These are phyloP conservation scores for Vanessa atalanta DNA, from an alignment of 1,140 invertebrate species.

Conservation along the genomic window DNA sequence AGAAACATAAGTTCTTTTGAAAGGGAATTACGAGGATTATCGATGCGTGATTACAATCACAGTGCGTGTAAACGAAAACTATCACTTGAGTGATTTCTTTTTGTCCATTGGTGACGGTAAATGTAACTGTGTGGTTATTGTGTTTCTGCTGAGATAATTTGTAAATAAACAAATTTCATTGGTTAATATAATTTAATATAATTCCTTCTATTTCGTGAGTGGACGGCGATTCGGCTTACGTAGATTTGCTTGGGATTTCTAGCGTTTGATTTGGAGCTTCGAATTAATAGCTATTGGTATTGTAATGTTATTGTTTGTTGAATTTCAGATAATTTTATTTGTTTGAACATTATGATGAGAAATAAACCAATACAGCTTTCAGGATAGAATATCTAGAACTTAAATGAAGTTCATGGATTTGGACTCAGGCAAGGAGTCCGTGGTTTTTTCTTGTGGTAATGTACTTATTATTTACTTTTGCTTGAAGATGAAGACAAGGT, in stretches of 20 bases:
- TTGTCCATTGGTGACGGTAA: background rate
- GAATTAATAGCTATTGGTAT: slow-evolving; percentile 1
- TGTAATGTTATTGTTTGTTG: background rate
- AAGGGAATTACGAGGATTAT: background rate
- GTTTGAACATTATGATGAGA: too few relatives aligned
- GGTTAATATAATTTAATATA: too few relatives aligned
- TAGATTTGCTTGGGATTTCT: background rate
- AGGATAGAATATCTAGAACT: too few relatives aligned
- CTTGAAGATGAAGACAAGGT: too few relatives aligned
- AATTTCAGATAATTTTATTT: background rate
- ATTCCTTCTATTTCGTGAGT: background rate
- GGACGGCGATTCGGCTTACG: background rate
- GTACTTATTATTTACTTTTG: too few relatives aligned
- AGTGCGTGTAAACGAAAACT: background rate
- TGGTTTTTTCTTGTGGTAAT: too few relatives aligned
- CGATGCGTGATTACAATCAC: background rate
- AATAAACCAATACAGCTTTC: too few relatives aligned
- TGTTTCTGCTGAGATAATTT: background rate
- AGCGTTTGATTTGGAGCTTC: background rate
- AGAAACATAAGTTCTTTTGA: background rate
- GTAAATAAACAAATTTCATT: too few relatives aligned
- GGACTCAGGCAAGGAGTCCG: too few relatives aligned
- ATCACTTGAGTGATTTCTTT: background rate
- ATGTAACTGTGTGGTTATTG: background rate
- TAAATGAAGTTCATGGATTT: too few relatives aligned